Conservation (phyloP, 2,888 invertebrate genomes). For the Metalampra italica region DNA sequence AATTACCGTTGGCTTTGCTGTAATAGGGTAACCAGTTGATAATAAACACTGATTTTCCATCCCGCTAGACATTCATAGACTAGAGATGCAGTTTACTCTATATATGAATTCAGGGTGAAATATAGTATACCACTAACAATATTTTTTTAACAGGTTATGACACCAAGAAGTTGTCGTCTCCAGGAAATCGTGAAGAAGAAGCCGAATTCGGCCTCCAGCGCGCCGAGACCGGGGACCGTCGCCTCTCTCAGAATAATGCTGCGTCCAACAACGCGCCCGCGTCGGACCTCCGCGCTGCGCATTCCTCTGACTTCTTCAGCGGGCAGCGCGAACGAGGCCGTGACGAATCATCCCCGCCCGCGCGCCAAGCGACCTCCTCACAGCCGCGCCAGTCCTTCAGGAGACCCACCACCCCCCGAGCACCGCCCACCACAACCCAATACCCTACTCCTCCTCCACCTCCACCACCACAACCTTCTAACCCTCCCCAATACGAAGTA, state of each 20-base stretch:
- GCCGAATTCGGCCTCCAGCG: slow-evolving; percentile 85
- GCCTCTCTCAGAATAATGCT: slow-evolving; percentile 46
- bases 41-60: no score
- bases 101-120: background rate
- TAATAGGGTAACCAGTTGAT: no score
- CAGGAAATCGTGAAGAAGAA: slow-evolving; percentile 80
- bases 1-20: no score
- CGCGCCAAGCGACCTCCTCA: slow-evolving; percentile 25
- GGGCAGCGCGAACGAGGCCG: slow-evolving; percentile 68
- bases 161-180: slow-evolving; percentile 78
- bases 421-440: slow-evolving; percentile 35
- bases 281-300: slow-evolving; percentile 83
- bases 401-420: slow-evolving; percentile 36
- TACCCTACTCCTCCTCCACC: slow-evolving; percentile 34
- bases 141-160: slow-evolving; percentile 74
- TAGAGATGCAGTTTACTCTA: no score
- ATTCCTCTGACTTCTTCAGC: slow-evolving; percentile 87
- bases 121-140: background rate
- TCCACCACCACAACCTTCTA: slow-evolving; percentile 29
- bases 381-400: slow-evolving; percentile 38
- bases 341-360: slow-evolving; percentile 44
- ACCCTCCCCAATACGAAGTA: slow-evolving; percentile 42
- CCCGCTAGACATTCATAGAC: no score
- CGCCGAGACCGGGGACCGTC: slow-evolving; percentile 81
- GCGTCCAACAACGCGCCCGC: slow-evolving; percentile 45